A percentile compares a stretch with the other conserved stretches of the same genome.
These are phyloP conservation scores for Arrhamphus sclerolepis DNA, from an alignment of 2,797 vertebrate genomes.

Conservation along the genomic window DNA sequence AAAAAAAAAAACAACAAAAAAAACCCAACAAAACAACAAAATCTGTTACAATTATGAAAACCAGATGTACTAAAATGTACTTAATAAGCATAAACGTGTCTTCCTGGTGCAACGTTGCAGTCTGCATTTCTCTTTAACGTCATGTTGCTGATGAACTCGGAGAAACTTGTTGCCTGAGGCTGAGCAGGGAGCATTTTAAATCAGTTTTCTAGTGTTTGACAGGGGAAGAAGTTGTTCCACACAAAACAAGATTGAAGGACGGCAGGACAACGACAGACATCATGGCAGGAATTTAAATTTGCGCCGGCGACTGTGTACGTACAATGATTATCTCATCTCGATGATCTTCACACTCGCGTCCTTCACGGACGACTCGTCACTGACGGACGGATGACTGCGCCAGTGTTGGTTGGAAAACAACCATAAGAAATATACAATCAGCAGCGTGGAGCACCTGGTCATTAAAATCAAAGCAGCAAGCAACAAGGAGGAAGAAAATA, in stretches of 20 bases:
- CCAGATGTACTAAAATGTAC: too few species aligned
- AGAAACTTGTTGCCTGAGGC: too few species aligned
- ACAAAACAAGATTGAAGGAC: not conserved
- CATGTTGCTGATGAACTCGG: too few species aligned
- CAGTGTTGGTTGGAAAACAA: constrained; percentile 31
- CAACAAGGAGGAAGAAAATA: constrained; percentile 15
- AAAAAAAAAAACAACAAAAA: too few species aligned
- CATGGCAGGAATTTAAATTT: not conserved
- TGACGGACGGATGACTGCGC: constrained; percentile 8
- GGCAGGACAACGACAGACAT: not conserved
- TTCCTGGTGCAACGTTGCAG: too few species aligned
- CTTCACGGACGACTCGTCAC: constrained; percentile 47
- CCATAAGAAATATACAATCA: constrained; percentile 3
- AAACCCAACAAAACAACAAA: too few species aligned
- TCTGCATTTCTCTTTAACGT: too few species aligned
- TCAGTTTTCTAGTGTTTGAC: too few species aligned
- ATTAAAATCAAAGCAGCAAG: constrained; percentile 39
- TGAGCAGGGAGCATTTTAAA: too few species aligned
- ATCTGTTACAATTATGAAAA: too few species aligned
- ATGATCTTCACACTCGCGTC: constrained; percentile 19
- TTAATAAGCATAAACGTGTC: too few species aligned
- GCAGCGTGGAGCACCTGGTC: not conserved
- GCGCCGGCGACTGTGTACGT: not conserved
- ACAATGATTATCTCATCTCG: constrained; percentile 18
- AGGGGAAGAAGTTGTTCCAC: too few species aligned